These are phyloP conservation scores for Equus quagga DNA, from an alignment of 2,113 vertebrate species.

Conservation along the genomic window DNA sequence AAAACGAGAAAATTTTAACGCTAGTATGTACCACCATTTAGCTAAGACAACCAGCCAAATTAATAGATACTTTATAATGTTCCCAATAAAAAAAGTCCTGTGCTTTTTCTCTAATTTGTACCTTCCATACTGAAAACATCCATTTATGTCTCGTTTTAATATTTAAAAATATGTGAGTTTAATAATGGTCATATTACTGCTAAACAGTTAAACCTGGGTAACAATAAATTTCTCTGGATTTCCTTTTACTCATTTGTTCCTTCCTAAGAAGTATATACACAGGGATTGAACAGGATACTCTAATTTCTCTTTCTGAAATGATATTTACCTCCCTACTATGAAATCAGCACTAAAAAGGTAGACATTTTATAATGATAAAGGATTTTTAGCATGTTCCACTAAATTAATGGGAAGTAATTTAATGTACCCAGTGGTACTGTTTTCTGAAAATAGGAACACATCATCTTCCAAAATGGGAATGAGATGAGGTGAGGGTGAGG, in stretches of 20 bases:
- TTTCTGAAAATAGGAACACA: background rate
- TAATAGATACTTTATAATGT: background rate
- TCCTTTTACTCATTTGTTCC: background rate
- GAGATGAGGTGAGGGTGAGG: background rate
- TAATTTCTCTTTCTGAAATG: background rate
- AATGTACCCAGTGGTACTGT: background rate
- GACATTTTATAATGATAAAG: background rate
- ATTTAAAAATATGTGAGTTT: background rate
- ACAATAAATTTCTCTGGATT: constrained; percentile 37
- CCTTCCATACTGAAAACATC: background rate
- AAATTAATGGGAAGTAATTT: background rate
- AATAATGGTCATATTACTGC: background rate
- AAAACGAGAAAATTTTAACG: background rate
- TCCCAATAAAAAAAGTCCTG: background rate
- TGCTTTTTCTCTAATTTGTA: background rate
- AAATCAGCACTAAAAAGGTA: background rate
- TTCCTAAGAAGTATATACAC: background rate
- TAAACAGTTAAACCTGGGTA: background rate
- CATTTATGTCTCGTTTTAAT: background rate
- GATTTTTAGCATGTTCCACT: background rate
- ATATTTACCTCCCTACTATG: background rate
- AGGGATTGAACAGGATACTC: background rate
- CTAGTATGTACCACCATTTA: background rate
- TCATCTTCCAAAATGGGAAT: background rate
- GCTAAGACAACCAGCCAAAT: background rate